These are phyloP conservation scores for Marisa cornuarietis DNA, from an alignment of 1,140 invertebrate genomes.

Conservation along the genomic window DNA sequence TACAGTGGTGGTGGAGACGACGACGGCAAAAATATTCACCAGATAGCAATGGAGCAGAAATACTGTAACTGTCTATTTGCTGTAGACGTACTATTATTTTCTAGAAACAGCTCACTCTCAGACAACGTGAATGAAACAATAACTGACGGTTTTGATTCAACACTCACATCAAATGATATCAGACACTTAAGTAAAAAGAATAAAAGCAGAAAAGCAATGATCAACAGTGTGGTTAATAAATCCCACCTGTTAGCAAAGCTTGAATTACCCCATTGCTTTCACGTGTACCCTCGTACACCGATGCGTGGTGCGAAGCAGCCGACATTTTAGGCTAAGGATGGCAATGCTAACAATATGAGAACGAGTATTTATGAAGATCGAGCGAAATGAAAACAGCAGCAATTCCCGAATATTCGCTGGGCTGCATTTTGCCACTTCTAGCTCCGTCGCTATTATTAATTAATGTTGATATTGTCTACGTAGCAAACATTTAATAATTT, in stretches of 20 bases:
- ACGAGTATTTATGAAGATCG: too few species aligned
- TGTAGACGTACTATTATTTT: too few species aligned
- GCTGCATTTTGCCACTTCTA: too few species aligned
- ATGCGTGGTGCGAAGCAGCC: not conserved
- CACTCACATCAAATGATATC: not conserved
- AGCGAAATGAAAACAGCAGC: not conserved
- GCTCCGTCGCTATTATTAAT: not conserved
- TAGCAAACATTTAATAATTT: not conserved
- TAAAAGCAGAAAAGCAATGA: not conserved
- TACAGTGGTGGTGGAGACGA: too few species aligned
- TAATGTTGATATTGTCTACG: not conserved
- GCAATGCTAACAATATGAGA: slow-evolving; percentile 5
- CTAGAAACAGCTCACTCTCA: too few species aligned
- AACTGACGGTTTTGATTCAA: not conserved
- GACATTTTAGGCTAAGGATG: slow-evolving; percentile 5
- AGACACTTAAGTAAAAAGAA: not conserved
- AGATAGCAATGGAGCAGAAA: too few species aligned
- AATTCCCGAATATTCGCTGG: too few species aligned
- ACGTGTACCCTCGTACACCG: slow-evolving; percentile 2
- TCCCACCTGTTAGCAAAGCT: slow-evolving; percentile 52
- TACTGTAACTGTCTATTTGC: too few species aligned
- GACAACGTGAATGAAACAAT: too few species aligned
- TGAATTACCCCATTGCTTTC: slow-evolving; percentile 54
- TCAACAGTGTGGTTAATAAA: not conserved
- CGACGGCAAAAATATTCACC: too few species aligned